Base-by-base conservation (phyloP, 2,797 vertebrate species). In the Avahi laniger region DNA sequence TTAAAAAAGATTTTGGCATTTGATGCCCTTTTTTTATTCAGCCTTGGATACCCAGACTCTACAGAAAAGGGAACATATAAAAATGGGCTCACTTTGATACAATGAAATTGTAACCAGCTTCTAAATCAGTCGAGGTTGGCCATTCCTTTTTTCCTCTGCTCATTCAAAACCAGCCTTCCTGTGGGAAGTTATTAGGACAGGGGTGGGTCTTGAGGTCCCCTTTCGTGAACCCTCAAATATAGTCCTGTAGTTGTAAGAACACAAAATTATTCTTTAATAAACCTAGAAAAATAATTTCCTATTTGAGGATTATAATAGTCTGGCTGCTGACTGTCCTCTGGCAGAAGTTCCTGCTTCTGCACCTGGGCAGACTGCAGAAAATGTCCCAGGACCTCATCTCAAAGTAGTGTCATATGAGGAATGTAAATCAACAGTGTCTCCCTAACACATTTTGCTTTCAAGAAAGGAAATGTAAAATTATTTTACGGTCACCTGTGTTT, bases 1-100 rank as follows among this genome's bases (percentile, higher is more conserved):
- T 98, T 96, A 97, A 95, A 97, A 97, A 98, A 97, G 97, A 97
- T 98, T 99, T 98, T 98, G 98, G 98, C 98, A 98, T 98, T 97
- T 82, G 94, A 98, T 99, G 98, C 97, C 98, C 96, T 97, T 87
- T 61, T 97, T 92, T 96, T 97, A 92, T 83, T 97, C 94, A 92
- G 89, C 80, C 75, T 97, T 94, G 96, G 89, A 10, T 94, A 96
- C 94, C 79, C 97, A 96, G 84, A 96, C 92, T 98, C 97, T 43
- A 83, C 97, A 98, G 97, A 98, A 95, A 97, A 97, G 87, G 75
- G 81, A 96, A 97, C 98, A 97, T 98, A 97, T 98, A 97, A 98
- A 97, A 98, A 99, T 98, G 89, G 93, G 94, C 98, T 98, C 95
- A 89, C 96, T 97, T 95, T 97, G 94, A 98, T 98, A 97, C 97